A percentile compares a stretch with the other conserved stretches of the same genome.
Conservation (phyloP, 2,797 vertebrate genomes). For the Protosalanx chinensis region DNA sequence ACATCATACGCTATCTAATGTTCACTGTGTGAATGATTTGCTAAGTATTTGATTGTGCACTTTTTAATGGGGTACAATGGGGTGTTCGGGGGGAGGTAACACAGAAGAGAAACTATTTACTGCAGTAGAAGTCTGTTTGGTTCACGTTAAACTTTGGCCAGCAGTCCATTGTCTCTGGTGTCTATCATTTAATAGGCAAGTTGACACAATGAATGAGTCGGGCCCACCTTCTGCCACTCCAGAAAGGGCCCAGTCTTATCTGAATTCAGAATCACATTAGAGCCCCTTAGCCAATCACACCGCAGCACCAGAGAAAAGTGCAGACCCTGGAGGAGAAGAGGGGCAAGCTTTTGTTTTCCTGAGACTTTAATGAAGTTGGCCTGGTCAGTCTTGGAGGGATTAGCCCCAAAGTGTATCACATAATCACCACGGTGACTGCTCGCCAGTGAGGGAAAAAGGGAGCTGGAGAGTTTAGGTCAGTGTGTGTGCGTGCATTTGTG, state of each 20-base stretch:
- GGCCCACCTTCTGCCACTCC: conserved; percentile 88
- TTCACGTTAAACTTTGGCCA: conserved; percentile 78
- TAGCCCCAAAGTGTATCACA: conserved; percentile 61
- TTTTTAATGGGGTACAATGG: conserved; percentile 56
- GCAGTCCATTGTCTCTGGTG: conserved; percentile 82
- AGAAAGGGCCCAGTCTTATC: conserved; percentile 74
- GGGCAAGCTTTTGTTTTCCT: conserved; percentile 70
- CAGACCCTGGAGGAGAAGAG: conserved; percentile 67
- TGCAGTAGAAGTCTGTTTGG: conserved; percentile 70
- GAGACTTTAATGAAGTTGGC: conserved; percentile 78
- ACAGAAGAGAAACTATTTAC: conserved; percentile 74
- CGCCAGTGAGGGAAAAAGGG: conserved; percentile 36
- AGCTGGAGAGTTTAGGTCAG: conserved; percentile 50
- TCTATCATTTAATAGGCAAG: conserved; percentile 82
- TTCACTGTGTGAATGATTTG: conserved; percentile 42
- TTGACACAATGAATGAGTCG: conserved; percentile 88
- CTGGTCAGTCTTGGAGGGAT: conserved; percentile 66
- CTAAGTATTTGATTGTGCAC: conserved; percentile 22
- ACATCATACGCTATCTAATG: conserved; percentile 20
- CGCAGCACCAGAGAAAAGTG: conserved; percentile 49
- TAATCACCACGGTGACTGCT: conserved; percentile 49
- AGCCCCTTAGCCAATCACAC: conserved; percentile 68
- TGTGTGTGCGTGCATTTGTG: not conserved
- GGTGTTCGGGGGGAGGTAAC: conserved; percentile 44
- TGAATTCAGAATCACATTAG: conserved; percentile 74